phyloP scores from a whole-genome alignment of 1,140 invertebrate species.

The Bombus sibiricus region DNA sequence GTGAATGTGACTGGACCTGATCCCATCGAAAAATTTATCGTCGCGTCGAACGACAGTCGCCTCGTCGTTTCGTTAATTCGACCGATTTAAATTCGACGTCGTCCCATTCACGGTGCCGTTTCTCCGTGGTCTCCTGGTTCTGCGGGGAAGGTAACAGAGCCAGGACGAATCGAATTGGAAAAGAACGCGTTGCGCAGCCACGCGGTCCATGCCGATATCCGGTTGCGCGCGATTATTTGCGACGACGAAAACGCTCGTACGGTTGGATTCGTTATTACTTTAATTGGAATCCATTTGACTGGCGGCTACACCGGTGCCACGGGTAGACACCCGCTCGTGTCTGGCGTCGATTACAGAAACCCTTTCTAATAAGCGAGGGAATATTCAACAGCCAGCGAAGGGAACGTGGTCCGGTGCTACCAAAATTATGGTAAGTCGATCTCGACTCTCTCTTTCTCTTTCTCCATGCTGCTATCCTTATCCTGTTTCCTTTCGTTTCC shows the following conservation, averaged over 20 bases:
- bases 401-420: conserved; percentile 59
- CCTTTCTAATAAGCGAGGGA: conserved; percentile 65
- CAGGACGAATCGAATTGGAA: background rate
- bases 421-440: conserved; percentile 69
- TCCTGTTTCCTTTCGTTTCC: background rate
- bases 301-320: conserved; percentile 43
- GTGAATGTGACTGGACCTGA: background rate
- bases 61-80: conserved; percentile 55
- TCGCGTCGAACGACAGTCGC: conserved; percentile 37
- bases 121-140: background rate
- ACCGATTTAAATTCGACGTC: conserved; percentile 48
- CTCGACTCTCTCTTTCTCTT: background rate
- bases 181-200: conserved; percentile 27
- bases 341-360: conserved; percentile 68
- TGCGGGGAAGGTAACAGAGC: background rate
- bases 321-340: conserved; percentile 34
- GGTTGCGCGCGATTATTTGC: conserved; percentile 38
- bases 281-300: conserved; percentile 58
- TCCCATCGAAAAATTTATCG: conserved; percentile 38
- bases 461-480: background rate
- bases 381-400: conserved; percentile 65
- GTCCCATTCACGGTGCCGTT: conserved; percentile 13
- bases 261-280: conserved; percentile 53
- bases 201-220: conserved; percentile 6
- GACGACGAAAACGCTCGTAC: conserved; percentile 34